These are phyloP conservation scores for Sicus ferrugineus DNA, from an alignment of 2,888 invertebrate species.

Conservation along the genomic window DNA sequence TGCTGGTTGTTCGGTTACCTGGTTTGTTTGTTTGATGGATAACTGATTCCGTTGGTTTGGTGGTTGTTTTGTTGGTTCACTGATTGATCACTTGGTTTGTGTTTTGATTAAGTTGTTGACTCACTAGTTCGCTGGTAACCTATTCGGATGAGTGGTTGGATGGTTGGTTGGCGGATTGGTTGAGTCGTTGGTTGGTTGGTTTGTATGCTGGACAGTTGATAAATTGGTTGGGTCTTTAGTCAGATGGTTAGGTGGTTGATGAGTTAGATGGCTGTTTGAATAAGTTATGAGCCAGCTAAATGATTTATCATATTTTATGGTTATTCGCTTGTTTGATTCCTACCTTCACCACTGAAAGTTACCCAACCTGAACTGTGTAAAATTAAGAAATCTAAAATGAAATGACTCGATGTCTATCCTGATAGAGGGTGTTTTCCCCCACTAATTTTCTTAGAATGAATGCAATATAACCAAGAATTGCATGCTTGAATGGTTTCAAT, in stretches of 20 bases:
- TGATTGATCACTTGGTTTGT: background rate
- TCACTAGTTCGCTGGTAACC: background rate
- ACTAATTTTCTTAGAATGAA: background rate
- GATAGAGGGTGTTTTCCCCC: conserved; percentile 8
- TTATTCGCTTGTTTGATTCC: too few relatives aligned
- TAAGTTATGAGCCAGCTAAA: too few relatives aligned
- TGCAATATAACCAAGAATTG: conserved; percentile 4
- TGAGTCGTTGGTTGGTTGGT: background rate
- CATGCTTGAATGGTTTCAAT: background rate
- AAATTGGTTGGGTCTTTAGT: background rate
- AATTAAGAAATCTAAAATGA: conserved; percentile 3
- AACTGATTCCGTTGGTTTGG: too few relatives aligned
- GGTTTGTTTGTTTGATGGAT: too few relatives aligned
- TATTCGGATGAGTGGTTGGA: background rate
- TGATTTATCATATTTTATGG: too few relatives aligned
- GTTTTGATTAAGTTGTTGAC: background rate
- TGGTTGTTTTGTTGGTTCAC: background rate
- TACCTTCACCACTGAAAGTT: too few relatives aligned
- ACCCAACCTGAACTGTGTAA: conserved; percentile 3
- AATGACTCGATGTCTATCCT: background rate
- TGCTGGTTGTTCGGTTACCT: too few relatives aligned
- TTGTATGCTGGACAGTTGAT: too few relatives aligned
- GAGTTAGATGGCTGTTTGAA: too few relatives aligned
- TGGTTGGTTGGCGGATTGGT: background rate
- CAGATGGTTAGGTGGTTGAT: background rate